A percentile compares a stretch with the other conserved stretches of the same genome.
These are phyloP conservation scores for Ophiodon elongatus DNA, from an alignment of 2,113 vertebrate genomes.

Conservation along the genomic window DNA sequence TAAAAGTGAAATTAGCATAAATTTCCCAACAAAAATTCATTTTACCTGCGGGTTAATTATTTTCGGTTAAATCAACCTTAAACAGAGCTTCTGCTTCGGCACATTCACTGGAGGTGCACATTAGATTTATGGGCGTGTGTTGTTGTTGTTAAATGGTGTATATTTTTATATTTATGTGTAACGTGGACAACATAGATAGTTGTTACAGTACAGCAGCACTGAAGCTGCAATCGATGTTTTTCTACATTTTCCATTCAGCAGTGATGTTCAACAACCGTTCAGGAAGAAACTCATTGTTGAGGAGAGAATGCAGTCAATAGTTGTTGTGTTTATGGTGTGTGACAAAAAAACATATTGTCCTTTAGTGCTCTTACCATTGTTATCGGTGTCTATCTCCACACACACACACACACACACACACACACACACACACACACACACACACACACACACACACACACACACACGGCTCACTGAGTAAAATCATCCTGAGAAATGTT, in stretches of 20 bases:
- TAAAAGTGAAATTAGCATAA: background rate
- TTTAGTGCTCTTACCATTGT: constrained; percentile 8
- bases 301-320: constrained; percentile 1
- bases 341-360: constrained; percentile 16
- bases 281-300: background rate
- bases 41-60: constrained; percentile 7
- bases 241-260: background rate
- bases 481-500: constrained; percentile 32
- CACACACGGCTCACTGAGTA: constrained; percentile 31
- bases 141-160: background rate
- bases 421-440: background rate
- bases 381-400: constrained; percentile 13
- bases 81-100: background rate
- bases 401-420: constrained; percentile 2
- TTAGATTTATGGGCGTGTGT: background rate
- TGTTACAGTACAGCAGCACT: background rate
- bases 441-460: constrained; percentile 12
- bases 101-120: background rate
- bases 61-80: background rate
- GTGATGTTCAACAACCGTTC: background rate
- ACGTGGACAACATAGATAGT: background rate
- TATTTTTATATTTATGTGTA: background rate
- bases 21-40: background rate
- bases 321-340: constrained; percentile 10
- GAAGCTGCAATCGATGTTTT: background rate